Evolutionary conservation across 1,140 invertebrate species (phyloP), one percentile per base, ranked within the genome.

Genomic region (Trypoxylus dichotomus): DNA sequence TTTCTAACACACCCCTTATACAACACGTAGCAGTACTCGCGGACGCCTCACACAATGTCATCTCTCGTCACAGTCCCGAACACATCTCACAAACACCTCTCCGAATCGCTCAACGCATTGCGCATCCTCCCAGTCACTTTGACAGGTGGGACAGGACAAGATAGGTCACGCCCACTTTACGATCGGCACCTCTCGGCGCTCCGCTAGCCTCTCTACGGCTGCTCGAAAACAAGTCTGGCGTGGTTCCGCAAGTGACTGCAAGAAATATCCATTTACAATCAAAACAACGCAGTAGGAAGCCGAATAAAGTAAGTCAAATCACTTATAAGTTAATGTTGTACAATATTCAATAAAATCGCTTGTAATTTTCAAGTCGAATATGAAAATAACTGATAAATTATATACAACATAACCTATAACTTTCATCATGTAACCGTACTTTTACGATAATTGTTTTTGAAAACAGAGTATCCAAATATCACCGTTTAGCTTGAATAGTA

Each of bases 111-210:
- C 68, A 63, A 63, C 77, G 68, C 41, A 78, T 74, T 81, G 84
- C 83, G 83, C 84, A 85, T 82, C 82, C 81, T 84, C 83, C 82
- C 80, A 83, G 85, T 85, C 85, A 84, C 75, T 85, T 84, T 85
- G 86, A 86, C 85, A 86, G 82, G 84, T 84, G 85, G 85, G 86
- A 73, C 82, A 82, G 54, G 78, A 79, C 73, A 58, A 27, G 1
- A 13, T 37, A 21, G 43, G 72, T 77, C 78, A 82, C 84, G 81
- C 83, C 84, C 79, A 79, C 81, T 83, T 83, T 82, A 81, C 79
- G 81, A 82, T 80, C 78, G 78, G 79, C 79, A 82, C 42, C 63
- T 27, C 60, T 78, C 68, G 76, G 78, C 37, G 15, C 73, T 75
- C 47, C 43, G 76, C 79, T 82, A 79, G 82, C 79, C 80, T 78